phyloP scores from a whole-genome alignment of 2,113 vertebrate genomes.

The Gyps fulvus region DNA sequence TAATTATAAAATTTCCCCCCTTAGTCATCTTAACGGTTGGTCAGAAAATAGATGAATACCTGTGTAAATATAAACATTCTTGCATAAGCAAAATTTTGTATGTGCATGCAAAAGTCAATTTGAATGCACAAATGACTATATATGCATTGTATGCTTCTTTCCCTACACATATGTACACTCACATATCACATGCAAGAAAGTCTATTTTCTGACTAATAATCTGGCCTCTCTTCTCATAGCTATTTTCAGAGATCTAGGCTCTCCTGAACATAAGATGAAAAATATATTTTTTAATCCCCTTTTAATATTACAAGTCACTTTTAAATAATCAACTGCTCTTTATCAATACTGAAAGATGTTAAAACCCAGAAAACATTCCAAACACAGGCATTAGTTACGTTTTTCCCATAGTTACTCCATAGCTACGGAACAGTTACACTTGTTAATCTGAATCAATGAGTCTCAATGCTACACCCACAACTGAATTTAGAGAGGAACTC shows the following conservation, averaged over 20 bases:
- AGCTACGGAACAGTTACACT: neutral
- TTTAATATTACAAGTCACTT: neutral
- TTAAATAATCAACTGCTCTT: neutral
- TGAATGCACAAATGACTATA: neutral
- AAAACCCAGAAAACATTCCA: neutral
- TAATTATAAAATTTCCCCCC: slow-evolving; percentile 19
- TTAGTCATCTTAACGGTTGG: slow-evolving; percentile 28
- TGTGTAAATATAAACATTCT: slow-evolving; percentile 18
- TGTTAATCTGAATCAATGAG: neutral
- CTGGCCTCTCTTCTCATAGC: neutral
- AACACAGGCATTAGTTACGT: neutral
- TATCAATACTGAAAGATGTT: neutral
- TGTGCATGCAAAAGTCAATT: slow-evolving; percentile 23
- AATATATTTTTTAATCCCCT: neutral
- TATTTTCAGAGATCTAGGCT: neutral
- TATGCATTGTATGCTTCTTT: neutral
- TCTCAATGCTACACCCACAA: neutral
- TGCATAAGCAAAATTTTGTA: neutral
- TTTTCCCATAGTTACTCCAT: neutral
- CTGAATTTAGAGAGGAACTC: neutral
- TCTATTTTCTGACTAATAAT: slow-evolving; percentile 48
- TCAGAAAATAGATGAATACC: slow-evolving; percentile 45
- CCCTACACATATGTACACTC: neutral
- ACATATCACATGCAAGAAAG: slow-evolving; percentile 33
- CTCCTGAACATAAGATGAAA: neutral